Base-by-base conservation (phyloP, 53 echinoderm and acorn worm genomes). In the Echinarachnius parma region DNA sequence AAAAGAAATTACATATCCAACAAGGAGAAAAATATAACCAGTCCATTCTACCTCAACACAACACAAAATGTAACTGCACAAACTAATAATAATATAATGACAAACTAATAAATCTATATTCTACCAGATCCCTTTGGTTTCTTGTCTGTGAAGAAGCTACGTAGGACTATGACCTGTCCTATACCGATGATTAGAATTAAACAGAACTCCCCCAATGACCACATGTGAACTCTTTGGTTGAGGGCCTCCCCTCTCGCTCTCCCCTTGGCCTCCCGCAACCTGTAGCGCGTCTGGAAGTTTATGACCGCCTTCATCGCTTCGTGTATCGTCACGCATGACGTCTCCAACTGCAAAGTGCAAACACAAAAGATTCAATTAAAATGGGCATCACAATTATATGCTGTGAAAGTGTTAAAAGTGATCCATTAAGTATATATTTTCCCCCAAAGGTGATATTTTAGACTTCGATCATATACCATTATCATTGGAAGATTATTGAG, bases 91-190 rank as follows among this genome's bases (percentile, higher is more conserved):
- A n/a, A n/a, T n/a, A n/a, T n/a, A n/a, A n/a, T n/a, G n/a, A n/a
- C n/a, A n/a, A n/a, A n/a, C n/a, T n/a, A n/a, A n/a, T n/a, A n/a
- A n/a, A n/a, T 63, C 77, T 86, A 91, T 76, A 86, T 86, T 59
- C 80, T 86, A 5, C 83, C 86, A 10, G 75, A 22, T 26, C 61
- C 53, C 33, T 63, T 75, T 10, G 59, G 89, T 72, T 87, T 86
- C 64, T 59, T 90, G 25, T 87, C 95, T 46, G 95, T 90, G 62
- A 94, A 94, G 76, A 94, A 94, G 71, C 95, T 90, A 61, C 95
- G 90, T 26, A 94, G 89, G 48, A 94, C 84, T 34, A 94, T 64
- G 33, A 94, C 89, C 61, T 94, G 90, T 10, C 86, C 86, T 1
- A 90, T 75, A 59, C 89, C 84, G 18, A 94, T 80, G 46, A 83